A percentile compares a stretch with the other conserved stretches of the same genome.
These are phyloP conservation scores for Nibea coibor DNA, from an alignment of 2,113 vertebrate species.

Conservation along the genomic window DNA sequence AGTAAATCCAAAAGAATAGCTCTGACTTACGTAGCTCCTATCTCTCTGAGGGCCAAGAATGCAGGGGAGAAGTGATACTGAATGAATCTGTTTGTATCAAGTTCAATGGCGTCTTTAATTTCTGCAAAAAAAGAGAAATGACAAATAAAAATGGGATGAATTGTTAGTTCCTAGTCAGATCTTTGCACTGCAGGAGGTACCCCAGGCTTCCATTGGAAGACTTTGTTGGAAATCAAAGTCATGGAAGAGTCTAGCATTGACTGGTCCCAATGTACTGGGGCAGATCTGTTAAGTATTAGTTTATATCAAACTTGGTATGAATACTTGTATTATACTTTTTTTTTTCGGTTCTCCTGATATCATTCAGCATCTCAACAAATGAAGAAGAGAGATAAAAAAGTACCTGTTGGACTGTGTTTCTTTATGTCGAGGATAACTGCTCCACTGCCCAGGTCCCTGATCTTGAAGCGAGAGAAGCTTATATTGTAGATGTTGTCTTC, in stretches of 20 bases:
- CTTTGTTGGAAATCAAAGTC: no score
- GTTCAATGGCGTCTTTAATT: conserved; percentile 5
- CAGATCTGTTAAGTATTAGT: no score
- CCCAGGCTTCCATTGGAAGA: no score
- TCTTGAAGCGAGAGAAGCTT: conserved; percentile 21
- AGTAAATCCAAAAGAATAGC: neutral
- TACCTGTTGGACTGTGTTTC: neutral
- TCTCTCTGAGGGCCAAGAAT: conserved; percentile 4
- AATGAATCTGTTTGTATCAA: conserved; percentile 9
- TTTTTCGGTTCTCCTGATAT: no score
- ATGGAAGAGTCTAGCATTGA: no score
- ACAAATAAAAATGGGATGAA: neutral
- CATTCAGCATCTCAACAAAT: neutral
- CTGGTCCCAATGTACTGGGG: no score
- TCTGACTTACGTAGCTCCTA: conserved; percentile 11
- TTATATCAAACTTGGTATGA: no score
- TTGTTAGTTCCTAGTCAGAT: neutral
- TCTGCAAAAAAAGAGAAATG: neutral
- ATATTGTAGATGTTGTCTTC: conserved; percentile 15
- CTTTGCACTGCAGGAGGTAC: no score
- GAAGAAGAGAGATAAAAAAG: neutral
- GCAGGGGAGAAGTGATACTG: conserved; percentile 9
- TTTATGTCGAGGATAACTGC: neutral
- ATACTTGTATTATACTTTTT: no score
- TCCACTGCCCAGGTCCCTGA: conserved; percentile 8